Percentiles rank a stretch among this genome's conserved stretches.
Evolutionary conservation across 2,797 vertebrate genomes (phyloP).

Genomic region (Uromys caudimaculatus): DNA sequence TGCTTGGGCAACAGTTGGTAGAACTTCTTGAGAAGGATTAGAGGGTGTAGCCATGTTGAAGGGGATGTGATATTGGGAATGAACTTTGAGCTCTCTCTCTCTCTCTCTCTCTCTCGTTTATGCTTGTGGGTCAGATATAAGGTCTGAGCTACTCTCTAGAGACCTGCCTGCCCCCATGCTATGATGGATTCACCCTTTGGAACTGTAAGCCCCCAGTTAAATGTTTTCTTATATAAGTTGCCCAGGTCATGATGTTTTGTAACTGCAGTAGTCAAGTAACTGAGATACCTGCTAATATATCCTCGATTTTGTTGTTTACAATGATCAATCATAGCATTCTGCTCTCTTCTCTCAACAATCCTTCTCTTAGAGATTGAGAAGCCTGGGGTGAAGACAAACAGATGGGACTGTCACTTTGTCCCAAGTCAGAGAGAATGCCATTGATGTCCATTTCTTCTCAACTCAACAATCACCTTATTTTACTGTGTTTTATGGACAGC

Average conservation of each 20-base stretch:
- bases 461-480: not conserved
- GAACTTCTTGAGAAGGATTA: not conserved
- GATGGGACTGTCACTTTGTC: not conserved
- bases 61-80: not conserved
- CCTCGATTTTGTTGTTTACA: not conserved
- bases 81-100: not conserved
- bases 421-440: not conserved
- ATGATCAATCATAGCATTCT: not conserved
- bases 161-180: not conserved
- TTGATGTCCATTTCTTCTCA: not conserved
- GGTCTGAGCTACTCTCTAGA: not conserved
- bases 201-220: not conserved
- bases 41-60: not conserved
- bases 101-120: not conserved
- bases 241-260: not conserved
- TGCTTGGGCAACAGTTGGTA: not conserved
- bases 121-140: not conserved
- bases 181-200: not conserved
- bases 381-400: not conserved
- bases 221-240: not conserved
- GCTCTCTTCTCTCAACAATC: not conserved
- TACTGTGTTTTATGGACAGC: not conserved
- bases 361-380: constrained; percentile 1
- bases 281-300: not conserved
- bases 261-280: not conserved